Conservation (phyloP, 1,140 invertebrate species). For the Pogonognathellus flavescens region DNA sequence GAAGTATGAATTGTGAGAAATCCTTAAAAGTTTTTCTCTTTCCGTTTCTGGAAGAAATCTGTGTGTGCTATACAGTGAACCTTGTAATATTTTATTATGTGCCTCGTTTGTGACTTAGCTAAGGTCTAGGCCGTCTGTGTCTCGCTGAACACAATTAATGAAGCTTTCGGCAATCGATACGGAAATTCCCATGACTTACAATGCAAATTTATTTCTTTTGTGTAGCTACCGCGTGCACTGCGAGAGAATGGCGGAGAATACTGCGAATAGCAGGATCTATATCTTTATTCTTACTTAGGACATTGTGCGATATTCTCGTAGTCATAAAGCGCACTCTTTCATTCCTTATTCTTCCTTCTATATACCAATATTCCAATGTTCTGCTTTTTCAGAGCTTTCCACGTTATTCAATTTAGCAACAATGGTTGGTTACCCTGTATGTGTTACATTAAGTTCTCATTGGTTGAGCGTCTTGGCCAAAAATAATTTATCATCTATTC, state of each 20-base stretch:
- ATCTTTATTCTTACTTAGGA: background rate
- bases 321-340: background rate
- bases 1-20: too few species aligned
- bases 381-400: background rate
- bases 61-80: background rate
- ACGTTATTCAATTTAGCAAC: background rate
- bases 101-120: background rate
- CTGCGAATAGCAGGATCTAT: background rate
- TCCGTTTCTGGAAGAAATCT: slow-evolving; percentile 14
- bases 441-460: slow-evolving; percentile 7
- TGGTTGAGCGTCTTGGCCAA: slow-evolving; percentile 16
- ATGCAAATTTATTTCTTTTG: slow-evolving; percentile 44
- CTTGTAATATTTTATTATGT: background rate
- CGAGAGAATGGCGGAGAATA: background rate
- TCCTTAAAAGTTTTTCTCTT: slow-evolving; percentile 12
- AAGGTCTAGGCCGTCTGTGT: background rate
- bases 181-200: slow-evolving; percentile 30
- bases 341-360: background rate
- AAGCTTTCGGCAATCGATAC: slow-evolving; percentile 43
- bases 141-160: slow-evolving; percentile 9
- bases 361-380: background rate
- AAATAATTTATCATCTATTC: slow-evolving; percentile 46
- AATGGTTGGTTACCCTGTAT: background rate
- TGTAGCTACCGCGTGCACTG: slow-evolving; percentile 9
- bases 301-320: background rate